phyloP scores from a whole-genome alignment of 2,888 invertebrate genomes.

The Pseudococcus longispinus region DNA sequence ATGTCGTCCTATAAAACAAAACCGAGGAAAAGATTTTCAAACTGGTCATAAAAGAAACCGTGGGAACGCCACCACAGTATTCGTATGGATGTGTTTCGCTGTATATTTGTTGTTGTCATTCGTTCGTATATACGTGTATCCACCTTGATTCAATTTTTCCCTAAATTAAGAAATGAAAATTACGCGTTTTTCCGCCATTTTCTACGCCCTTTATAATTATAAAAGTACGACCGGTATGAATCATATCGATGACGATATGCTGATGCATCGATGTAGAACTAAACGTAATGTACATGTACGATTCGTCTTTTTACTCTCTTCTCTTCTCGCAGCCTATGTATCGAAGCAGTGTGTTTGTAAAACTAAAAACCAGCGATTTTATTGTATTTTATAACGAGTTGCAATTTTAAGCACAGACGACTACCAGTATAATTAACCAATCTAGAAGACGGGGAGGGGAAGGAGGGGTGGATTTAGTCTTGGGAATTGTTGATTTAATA shows the following conservation, averaged over 20 bases:
- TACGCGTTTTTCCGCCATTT: not conserved
- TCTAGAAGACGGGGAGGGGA: not conserved
- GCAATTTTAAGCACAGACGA: not conserved
- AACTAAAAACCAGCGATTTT: not conserved
- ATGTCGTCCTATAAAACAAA: slow-evolving; percentile 44
- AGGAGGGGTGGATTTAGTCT: not conserved
- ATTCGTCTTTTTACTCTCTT: not conserved
- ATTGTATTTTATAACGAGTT: not conserved
- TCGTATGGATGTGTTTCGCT: not conserved
- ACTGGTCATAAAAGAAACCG: slow-evolving; percentile 46
- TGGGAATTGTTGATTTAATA: not conserved
- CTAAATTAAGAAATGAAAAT: not conserved
- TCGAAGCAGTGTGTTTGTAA: not conserved
- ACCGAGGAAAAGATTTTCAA: slow-evolving; percentile 31
- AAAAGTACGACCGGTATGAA: not conserved
- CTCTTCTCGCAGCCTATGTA: not conserved
- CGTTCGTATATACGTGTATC: not conserved
- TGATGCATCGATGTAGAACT: not conserved
- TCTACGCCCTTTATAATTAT: not conserved
- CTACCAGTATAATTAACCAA: not conserved
- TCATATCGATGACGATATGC: not conserved
- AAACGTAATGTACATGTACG: not conserved
- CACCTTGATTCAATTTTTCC: not conserved
- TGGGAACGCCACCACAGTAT: not conserved
- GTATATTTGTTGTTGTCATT: not conserved